Evolutionary conservation across 2,113 vertebrate genomes (phyloP).

Genomic region (Pao palembangensis): DNA sequence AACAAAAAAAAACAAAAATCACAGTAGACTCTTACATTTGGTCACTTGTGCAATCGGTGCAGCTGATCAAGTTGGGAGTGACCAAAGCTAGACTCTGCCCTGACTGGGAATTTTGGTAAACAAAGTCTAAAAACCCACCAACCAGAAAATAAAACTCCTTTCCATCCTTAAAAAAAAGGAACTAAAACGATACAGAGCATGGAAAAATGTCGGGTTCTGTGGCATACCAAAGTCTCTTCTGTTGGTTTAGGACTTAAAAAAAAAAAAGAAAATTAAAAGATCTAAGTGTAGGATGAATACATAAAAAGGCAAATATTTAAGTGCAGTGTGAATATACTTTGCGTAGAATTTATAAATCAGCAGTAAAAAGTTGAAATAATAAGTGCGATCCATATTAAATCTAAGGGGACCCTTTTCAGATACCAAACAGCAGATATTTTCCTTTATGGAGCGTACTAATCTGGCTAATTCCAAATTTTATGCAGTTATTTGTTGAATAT

Average conservation of each 20-base stretch:
- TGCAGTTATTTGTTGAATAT: no score
- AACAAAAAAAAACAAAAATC: slow-evolving; percentile 2
- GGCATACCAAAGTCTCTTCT: neutral
- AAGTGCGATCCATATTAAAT: neutral
- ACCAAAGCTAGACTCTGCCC: slow-evolving; percentile 57
- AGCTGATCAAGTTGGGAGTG: slow-evolving; percentile 56
- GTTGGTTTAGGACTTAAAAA: neutral
- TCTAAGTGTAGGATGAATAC: neutral
- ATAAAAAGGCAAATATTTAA: slow-evolving; percentile 40
- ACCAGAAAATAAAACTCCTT: neutral
- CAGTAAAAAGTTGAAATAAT: slow-evolving; percentile 10
- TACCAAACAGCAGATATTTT: no score
- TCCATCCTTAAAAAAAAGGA: neutral
- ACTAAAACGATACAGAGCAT: neutral
- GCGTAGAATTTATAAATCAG: neutral
- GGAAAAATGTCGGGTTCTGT: neutral
- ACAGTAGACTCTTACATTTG: slow-evolving; percentile 61
- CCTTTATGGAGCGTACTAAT: no score
- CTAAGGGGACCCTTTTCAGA: neutral
- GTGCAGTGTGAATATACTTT: slow-evolving; percentile 33
- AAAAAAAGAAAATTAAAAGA: neutral
- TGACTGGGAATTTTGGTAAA: slow-evolving; percentile 48
- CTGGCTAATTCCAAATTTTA: no score
- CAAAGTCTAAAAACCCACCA: slow-evolving; percentile 26
- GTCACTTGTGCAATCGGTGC: slow-evolving; percentile 71